A percentile compares a stretch with the other conserved stretches of the same genome.
phyloP scores from a whole-genome alignment of 2,888 invertebrate species.

The Drosophila colorata region DNA sequence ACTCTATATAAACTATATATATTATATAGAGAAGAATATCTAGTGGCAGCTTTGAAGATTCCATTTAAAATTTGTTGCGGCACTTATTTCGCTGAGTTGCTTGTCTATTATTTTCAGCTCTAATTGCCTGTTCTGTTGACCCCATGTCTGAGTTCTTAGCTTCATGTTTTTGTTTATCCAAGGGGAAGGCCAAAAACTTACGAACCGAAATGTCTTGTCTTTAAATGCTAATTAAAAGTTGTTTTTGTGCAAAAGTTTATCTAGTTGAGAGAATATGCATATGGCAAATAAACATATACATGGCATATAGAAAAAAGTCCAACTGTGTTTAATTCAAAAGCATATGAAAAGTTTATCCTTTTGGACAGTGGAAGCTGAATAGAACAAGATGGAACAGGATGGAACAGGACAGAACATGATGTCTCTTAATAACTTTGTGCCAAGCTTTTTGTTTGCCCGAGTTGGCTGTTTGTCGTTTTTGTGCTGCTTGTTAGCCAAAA shows the following conservation, averaged over 20 bases:
- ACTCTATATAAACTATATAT: background rate
- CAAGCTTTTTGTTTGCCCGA: slow-evolving; percentile 69
- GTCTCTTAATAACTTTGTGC: slow-evolving; percentile 78
- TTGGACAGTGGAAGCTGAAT: slow-evolving; percentile 12
- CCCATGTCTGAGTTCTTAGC: slow-evolving; percentile 20
- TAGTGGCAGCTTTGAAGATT: slow-evolving; percentile 22
- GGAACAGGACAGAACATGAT: slow-evolving; percentile 49
- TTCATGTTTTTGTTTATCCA: slow-evolving; percentile 1
- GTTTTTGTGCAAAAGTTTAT: slow-evolving; percentile 67
- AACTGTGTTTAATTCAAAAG: slow-evolving; percentile 71
- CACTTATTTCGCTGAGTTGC: slow-evolving; percentile 15
- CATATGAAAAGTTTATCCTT: slow-evolving; percentile 77
- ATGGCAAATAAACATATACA: slow-evolving; percentile 63
- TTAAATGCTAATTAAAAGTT: slow-evolving; percentile 77
- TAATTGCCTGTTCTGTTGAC: slow-evolving; percentile 43
- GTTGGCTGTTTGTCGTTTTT: slow-evolving; percentile 65
- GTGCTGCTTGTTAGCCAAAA: slow-evolving; percentile 53
- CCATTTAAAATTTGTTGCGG: slow-evolving; percentile 34
- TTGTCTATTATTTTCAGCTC: slow-evolving; percentile 40
- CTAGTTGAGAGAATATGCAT: slow-evolving; percentile 57
- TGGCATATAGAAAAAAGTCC: slow-evolving; percentile 32
- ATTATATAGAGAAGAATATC: slow-evolving; percentile 15
- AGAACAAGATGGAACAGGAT: slow-evolving; percentile 12
- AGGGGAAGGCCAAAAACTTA: slow-evolving; percentile 21
- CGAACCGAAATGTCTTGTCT: slow-evolving; percentile 45